Evolutionary conservation across 92 coral and sea anemone species (phyloP).

Genomic region (Zoanthus solanderi): DNA sequence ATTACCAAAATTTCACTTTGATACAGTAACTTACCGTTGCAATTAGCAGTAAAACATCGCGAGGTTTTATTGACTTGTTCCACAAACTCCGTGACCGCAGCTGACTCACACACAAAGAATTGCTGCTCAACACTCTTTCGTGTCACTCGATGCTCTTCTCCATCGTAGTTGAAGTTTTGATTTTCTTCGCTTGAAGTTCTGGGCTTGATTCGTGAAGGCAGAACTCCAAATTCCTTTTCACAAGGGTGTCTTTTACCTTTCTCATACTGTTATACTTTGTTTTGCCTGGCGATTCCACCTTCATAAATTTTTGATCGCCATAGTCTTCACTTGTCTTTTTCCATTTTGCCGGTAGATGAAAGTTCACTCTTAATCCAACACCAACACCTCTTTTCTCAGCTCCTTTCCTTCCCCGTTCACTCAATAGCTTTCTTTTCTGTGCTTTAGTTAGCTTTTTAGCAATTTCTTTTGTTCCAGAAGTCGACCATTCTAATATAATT

Average conservation of each 20-base stretch:
- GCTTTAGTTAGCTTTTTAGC: not conserved
- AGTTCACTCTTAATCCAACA: constrained; percentile 21
- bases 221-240: not conserved
- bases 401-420: constrained; percentile 36
- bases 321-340: not conserved
- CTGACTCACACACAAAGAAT: too few relatives aligned
- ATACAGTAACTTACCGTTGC: too few relatives aligned
- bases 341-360: constrained; percentile 61
- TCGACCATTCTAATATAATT: not conserved
- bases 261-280: not conserved
- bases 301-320: constrained; percentile 9
- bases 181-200: not conserved
- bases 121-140: too few relatives aligned
- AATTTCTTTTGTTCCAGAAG: not conserved
- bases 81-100: too few relatives aligned
- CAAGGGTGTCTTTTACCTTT: not conserved
- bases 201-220: not conserved
- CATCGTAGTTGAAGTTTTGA: not conserved
- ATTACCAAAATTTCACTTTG: too few relatives aligned
- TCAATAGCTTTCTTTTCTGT: constrained; percentile 19
- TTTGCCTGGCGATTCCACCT: constrained; percentile 35
- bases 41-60: too few relatives aligned
- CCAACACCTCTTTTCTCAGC: constrained; percentile 50
- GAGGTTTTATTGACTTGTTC: too few relatives aligned
- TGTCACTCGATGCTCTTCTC: not conserved